Base-by-base conservation (phyloP, 1,140 invertebrate species). In the Nilaparvata lugens region DNA sequence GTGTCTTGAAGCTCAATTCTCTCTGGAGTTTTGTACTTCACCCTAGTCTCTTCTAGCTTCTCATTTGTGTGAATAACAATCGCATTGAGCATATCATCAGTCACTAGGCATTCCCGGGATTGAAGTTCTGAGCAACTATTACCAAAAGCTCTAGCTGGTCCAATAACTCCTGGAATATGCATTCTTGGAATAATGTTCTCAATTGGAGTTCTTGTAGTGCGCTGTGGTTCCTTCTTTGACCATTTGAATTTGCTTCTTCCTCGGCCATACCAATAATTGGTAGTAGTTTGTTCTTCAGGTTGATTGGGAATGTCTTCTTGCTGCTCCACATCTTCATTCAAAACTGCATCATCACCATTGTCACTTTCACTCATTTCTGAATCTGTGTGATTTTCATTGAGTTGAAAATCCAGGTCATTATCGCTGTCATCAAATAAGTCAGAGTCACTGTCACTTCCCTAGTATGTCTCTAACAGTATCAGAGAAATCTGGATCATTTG, bases 51-150 rank as follows among this genome's bases (percentile, higher is more conserved):
- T 4, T 64, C 52, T 53, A 78, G 73, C 66, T 74, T 70, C 54
- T 73, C 70, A 70, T 78, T 79, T 23, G 75, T 78, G 56, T 74
- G 72, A 40, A 66, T 58, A 6, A 78, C 74, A 66, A 78, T 75
- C 40, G 71, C 68, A 42, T 78, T 71, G 5, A 78, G 62, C 56
- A 78, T 69, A 38, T 75, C 70, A 69, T 77, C 72, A 23, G 74
- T 72, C 18, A 78, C 74, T n/a, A 78, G 66, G 9, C 73, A 60
- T 43, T 73, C 70, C 76, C 76, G 78, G n/a, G 73, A 72, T 65
- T 72, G 70, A 61, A 72, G 23, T 24, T 18, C 16, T 21, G 16
- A 21, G 52, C 23, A 31, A 16, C 16, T 24, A 54, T 54, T 54
- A 18, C 45, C 45, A 19, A 48, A 48, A 48, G 16, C 21, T 48